Conservation (phyloP, 2,888 invertebrate genomes). For the Alviniconcha strummeri region DNA sequence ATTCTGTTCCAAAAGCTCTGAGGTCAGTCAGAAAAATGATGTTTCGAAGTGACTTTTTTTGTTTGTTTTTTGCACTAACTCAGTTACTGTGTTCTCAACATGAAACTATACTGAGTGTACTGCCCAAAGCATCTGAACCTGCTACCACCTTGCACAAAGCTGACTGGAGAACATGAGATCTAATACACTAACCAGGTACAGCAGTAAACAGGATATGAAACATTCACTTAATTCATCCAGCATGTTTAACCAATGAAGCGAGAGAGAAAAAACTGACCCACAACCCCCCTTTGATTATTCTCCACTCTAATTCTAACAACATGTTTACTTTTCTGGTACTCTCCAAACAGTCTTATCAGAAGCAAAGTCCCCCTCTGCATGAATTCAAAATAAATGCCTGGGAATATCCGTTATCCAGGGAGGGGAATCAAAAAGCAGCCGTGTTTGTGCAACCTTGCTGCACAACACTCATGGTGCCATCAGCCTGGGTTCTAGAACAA, state of each 20-base stretch:
- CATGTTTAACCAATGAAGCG: not conserved
- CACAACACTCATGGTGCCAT: slow-evolving; percentile 14
- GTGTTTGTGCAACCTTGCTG: slow-evolving; percentile 13
- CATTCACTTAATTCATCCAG: not conserved
- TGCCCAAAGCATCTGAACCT: too few species aligned
- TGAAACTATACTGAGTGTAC: too few species aligned
- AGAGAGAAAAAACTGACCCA: not conserved
- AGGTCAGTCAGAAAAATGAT: too few species aligned
- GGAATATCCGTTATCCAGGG: not conserved
- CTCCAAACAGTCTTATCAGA: not conserved
- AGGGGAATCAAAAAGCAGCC: slow-evolving; percentile 3
- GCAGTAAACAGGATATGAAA: not conserved
- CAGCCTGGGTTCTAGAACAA: not conserved
- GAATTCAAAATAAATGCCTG: not conserved
- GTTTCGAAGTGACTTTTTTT: too few species aligned
- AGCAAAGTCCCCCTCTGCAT: not conserved
- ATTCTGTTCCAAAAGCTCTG: too few species aligned
- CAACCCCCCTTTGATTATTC: not conserved
- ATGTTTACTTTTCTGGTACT: not conserved
- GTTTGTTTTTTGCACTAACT: too few species aligned
- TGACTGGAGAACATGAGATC: too few species aligned
- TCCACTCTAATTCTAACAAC: not conserved
- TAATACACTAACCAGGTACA: too few species aligned
- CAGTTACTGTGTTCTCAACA: too few species aligned
- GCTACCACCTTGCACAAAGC: too few species aligned